These are phyloP conservation scores for Phania funesta DNA, from an alignment of 2,888 invertebrate species.

Conservation along the genomic window DNA sequence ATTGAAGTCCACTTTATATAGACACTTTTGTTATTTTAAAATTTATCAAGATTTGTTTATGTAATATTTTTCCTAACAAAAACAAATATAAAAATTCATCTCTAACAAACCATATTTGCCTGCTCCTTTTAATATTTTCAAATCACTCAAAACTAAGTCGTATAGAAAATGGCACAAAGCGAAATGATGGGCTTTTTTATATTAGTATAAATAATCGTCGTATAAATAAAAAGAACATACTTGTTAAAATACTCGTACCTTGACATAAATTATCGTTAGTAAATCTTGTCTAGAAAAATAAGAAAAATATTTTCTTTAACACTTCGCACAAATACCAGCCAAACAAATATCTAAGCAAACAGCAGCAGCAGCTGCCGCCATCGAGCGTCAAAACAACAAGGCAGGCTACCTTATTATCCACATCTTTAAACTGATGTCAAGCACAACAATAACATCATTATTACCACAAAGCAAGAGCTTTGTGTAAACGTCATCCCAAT, in stretches of 20 bases:
- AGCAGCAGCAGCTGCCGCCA: slow-evolving; percentile 3
- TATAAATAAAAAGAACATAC: slow-evolving; percentile 47
- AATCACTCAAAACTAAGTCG: slow-evolving; percentile 16
- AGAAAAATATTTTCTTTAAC: slow-evolving; percentile 61
- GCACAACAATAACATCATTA: slow-evolving; percentile 39
- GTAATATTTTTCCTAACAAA: background rate
- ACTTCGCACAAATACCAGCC: slow-evolving; percentile 37
- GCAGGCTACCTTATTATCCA: slow-evolving; percentile 51
- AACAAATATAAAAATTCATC: background rate
- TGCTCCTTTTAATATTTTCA: background rate
- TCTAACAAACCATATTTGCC: background rate
- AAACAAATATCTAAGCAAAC: background rate
- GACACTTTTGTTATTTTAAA: no score
- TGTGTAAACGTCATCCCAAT: slow-evolving; percentile 31
- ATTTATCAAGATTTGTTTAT: no score
- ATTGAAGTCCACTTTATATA: no score
- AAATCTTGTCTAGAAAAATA: slow-evolving; percentile 62
- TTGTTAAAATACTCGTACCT: slow-evolving; percentile 63
- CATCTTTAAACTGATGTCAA: slow-evolving; percentile 40
- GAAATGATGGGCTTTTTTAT: slow-evolving; percentile 19
- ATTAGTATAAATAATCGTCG: slow-evolving; percentile 44
- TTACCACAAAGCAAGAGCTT: slow-evolving; percentile 9
- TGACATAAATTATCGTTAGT: slow-evolving; percentile 66
- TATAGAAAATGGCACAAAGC: slow-evolving; percentile 9
- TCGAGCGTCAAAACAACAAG: slow-evolving; percentile 19